phyloP scores from a whole-genome alignment of 2,797 vertebrate genomes.

The Myiotriccus ornatus region DNA sequence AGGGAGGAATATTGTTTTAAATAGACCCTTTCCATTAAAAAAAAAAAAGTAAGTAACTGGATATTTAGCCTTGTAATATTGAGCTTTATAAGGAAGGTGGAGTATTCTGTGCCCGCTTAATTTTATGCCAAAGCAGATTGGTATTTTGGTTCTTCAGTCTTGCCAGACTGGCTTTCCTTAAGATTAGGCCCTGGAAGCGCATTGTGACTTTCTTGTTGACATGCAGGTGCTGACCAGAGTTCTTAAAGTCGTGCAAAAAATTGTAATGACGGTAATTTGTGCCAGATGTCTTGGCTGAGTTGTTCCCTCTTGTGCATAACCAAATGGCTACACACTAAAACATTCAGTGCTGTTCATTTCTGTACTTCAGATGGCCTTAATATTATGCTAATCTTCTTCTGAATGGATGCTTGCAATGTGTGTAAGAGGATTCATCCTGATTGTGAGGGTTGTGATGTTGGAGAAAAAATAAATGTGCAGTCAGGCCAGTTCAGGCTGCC shows the following conservation, averaged over 20 bases:
- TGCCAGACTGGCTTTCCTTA: constrained; percentile 12
- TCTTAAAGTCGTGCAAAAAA: constrained; percentile 23
- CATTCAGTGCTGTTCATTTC: constrained; percentile 36
- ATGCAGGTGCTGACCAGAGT: constrained; percentile 36
- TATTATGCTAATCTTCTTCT: constrained; percentile 44
- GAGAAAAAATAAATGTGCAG: neutral
- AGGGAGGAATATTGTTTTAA: constrained; percentile 14
- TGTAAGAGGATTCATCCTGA: constrained; percentile 42
- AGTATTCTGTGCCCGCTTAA: constrained; percentile 75
- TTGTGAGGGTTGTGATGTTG: neutral
- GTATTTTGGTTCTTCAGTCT: constrained; percentile 29
- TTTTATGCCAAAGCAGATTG: constrained; percentile 54
- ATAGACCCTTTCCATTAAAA: neutral
- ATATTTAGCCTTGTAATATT: constrained; percentile 78
- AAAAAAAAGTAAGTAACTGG: neutral
- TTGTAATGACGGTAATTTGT: constrained; percentile 15
- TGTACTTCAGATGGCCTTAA: constrained; percentile 44
- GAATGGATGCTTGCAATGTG: constrained; percentile 28
- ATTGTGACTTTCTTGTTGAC: neutral
- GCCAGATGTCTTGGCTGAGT: constrained; percentile 39
- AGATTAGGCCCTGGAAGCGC: constrained; percentile 38
- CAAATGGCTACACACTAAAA: constrained; percentile 7
- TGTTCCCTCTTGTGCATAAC: neutral
- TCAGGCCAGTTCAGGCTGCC: neutral
- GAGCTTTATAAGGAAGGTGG: constrained; percentile 85